These are phyloP conservation scores for Prolemur simus DNA, from an alignment of 2,113 vertebrate genomes.

Conservation along the genomic window DNA sequence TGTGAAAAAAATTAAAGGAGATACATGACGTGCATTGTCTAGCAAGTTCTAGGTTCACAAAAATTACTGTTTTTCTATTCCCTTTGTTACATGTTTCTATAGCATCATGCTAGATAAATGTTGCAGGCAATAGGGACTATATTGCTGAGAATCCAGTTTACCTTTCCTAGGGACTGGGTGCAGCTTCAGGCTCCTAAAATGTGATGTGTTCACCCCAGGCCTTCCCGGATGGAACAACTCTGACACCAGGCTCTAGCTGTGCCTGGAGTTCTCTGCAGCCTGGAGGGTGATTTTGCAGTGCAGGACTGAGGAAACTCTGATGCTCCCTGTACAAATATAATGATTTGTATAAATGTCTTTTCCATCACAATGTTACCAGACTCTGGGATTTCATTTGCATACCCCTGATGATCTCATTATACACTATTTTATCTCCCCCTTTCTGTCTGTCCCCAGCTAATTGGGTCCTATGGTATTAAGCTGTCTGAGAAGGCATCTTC, in stretches of 20 bases:
- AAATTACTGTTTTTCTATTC: background rate
- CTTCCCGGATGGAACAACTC: background rate
- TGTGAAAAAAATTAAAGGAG: background rate
- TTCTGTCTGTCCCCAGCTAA: slow-evolving; percentile 70
- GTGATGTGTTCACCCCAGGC: too few species aligned
- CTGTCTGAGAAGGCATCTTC: slow-evolving; percentile 54
- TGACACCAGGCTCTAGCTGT: background rate
- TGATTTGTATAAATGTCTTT: slow-evolving; percentile 48
- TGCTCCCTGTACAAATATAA: slow-evolving; percentile 31
- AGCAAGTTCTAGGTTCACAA: background rate
- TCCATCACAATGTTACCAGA: slow-evolving; percentile 49
- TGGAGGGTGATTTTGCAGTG: background rate
- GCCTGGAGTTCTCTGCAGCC: background rate
- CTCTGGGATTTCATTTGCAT: slow-evolving; percentile 61
- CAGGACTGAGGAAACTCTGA: background rate
- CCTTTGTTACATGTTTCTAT: background rate
- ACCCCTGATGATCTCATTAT: slow-evolving; percentile 75
- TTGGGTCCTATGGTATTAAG: slow-evolving; percentile 66
- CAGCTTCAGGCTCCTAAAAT: background rate
- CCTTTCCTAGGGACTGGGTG: accelerated
- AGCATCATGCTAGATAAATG: background rate
- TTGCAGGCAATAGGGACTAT: background rate
- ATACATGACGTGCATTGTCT: background rate
- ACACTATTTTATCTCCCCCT: slow-evolving; percentile 57
- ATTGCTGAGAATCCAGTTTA: background rate